Base-by-base conservation (phyloP, 2,113 vertebrate species). In the Larimichthys polyactis region DNA sequence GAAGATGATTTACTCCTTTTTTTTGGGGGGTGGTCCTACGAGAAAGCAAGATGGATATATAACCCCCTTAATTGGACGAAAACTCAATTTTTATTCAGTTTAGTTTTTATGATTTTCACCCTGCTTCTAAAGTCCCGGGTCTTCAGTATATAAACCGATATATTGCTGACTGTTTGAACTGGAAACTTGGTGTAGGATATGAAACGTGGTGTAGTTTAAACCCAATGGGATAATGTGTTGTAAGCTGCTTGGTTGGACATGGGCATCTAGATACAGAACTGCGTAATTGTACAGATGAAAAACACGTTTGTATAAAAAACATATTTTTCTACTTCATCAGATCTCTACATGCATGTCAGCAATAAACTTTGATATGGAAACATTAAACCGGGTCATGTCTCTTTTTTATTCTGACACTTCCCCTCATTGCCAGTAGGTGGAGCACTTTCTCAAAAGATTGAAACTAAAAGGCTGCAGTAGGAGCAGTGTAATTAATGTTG, bases 251-350 rank as follows among this genome's bases (percentile, higher is more conserved):
- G 90, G 85, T 92, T 85, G 79, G 87, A 92, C 75, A 79, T 87
- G 91, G 91, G 89, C 94, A 92, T 94, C 91, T 89, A 90, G 85
- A 91, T 85, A 92, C 91, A 91, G 91, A 92, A 94, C 90, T 95
- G 91, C 93, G 90, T 95, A 95, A 91, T 95, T 97, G 96, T 97
- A 96, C 95, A 97, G 95, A 96, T 90, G 94, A 91, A 95, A 95
- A 93, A 96, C 94, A 95, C 93, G 93, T 96, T 97, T 98, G 96
- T 98, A 98, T 97, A 97, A 97, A 96, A 98, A 96, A 96, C 96
- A 95, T 99, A 99, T 99, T 99, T 99, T 99, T 99, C 95, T 98
- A 98, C 97, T 96, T 96, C 96, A 97, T 96, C 96, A 80, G 93
- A 96, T 95, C 96, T 98, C 94, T 96, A 97, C 97, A 96, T 98